A percentile compares a stretch with the other conserved stretches of the same genome.
Evolutionary conservation across 2,888 invertebrate species (phyloP).

Genomic region (Lamellibrachia satsuma): DNA sequence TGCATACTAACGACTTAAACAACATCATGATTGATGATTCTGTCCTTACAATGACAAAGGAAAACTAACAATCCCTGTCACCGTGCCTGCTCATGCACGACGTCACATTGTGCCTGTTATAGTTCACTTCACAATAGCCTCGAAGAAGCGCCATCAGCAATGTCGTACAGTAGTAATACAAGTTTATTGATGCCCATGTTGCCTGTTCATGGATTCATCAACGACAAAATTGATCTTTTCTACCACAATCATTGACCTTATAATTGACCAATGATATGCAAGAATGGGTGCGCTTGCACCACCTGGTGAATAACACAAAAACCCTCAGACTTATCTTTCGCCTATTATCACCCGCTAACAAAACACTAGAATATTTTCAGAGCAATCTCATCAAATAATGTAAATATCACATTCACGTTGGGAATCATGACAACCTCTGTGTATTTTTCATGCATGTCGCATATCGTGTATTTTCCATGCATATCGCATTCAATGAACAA

Average conservation of each 20-base stretch:
- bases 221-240: not conserved
- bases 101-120: not conserved
- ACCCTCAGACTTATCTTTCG: not conserved
- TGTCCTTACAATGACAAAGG: not conserved
- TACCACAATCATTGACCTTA: not conserved
- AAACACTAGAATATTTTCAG: not conserved
- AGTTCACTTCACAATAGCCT: slow-evolving; percentile 10
- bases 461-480: too few relatives aligned
- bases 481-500: too few relatives aligned
- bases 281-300: not conserved
- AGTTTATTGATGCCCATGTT: not conserved
- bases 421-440: not conserved
- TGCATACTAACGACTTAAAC: not conserved
- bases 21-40: not conserved
- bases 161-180: slow-evolving; percentile 10
- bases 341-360: not conserved
- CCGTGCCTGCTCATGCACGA: not conserved
- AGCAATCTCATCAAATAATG: not conserved
- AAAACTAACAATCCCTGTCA: not conserved
- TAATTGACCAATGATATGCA: slow-evolving; percentile 11
- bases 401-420: not conserved
- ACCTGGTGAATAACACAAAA: not conserved
- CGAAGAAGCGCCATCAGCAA: not conserved
- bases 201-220: not conserved
- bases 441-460: not conserved